Evolutionary conservation across 2,888 invertebrate genomes (phyloP).

Genomic region (Teinopalpus imperialis): DNA sequence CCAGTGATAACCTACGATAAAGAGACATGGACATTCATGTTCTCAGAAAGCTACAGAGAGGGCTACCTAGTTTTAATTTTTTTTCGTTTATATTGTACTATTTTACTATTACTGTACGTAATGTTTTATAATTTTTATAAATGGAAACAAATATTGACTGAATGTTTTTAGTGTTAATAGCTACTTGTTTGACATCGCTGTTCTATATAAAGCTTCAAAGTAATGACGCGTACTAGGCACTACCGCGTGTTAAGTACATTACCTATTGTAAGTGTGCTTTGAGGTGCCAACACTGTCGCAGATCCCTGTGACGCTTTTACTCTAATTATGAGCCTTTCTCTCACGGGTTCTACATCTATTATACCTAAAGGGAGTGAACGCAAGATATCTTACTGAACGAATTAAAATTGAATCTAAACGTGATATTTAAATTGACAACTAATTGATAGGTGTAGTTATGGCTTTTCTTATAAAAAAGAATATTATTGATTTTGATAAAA

Average conservation of each 20-base stretch:
- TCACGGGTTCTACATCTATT: constrained; percentile 29
- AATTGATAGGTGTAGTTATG: no score
- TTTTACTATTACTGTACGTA: no score
- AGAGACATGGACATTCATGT: no score
- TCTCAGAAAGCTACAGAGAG: no score
- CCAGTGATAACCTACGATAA: no score
- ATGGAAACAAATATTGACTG: no score
- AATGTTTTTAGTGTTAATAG: constrained; percentile 20
- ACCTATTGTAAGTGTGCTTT: constrained; percentile 78
- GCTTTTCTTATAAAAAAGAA: no score
- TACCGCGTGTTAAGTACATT: constrained; percentile 73
- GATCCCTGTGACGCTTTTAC: constrained; percentile 63
- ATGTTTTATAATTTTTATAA: not conserved
- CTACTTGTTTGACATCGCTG: constrained; percentile 44
- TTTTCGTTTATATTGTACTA: no score
- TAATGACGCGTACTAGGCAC: constrained; percentile 66
- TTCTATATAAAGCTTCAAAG: constrained; percentile 59
- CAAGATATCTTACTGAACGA: constrained; percentile 7
- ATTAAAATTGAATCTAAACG: no score
- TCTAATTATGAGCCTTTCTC: constrained; percentile 66
- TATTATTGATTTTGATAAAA: no score
- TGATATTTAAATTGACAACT: no score
- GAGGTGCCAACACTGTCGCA: constrained; percentile 59
- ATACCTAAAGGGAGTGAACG: constrained; percentile 7
- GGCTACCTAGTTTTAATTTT: no score